Percentiles rank a stretch among this genome's conserved stretches.
phyloP scores from a whole-genome alignment of 2,888 invertebrate genomes.

The Thalpophila matura region DNA sequence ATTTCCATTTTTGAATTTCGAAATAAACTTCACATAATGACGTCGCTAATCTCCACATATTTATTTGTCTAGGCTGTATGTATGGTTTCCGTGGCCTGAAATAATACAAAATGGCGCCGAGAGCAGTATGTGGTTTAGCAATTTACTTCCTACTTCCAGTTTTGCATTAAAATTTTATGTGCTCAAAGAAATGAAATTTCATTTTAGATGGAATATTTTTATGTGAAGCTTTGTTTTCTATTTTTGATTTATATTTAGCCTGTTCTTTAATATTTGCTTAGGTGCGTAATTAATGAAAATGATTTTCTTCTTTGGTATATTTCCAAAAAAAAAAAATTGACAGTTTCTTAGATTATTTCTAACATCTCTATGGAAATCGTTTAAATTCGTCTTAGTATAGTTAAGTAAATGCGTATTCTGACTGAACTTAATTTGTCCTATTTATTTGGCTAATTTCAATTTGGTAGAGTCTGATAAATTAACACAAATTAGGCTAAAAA shows the following conservation, averaged over 20 bases:
- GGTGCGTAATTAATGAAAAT: neutral
- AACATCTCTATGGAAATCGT: too few relatives aligned
- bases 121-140: constrained; percentile 5
- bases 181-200: constrained; percentile 34
- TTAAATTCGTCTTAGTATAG: too few relatives aligned
- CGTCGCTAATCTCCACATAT: too few relatives aligned
- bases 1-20: too few relatives aligned
- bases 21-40: too few relatives aligned
- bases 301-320: too few relatives aligned
- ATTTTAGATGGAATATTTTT: constrained; percentile 31
- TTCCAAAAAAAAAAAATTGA: too few relatives aligned
- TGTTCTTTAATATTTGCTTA: too few relatives aligned
- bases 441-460: neutral
- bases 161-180: constrained; percentile 42
- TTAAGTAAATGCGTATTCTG: too few relatives aligned
- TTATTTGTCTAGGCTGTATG: neutral
- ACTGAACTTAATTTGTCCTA: neutral
- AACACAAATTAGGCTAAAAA: neutral
- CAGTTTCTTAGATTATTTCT: too few relatives aligned
- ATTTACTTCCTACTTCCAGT: constrained; percentile 13
- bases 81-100: constrained; percentile 9
- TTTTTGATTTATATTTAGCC: neutral
- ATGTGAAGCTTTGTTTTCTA: neutral
- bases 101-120: constrained; percentile 17
- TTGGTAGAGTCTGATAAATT: neutral